Conservation (phyloP, 2,797 vertebrate species). For the Alfaro cultratus region DNA sequence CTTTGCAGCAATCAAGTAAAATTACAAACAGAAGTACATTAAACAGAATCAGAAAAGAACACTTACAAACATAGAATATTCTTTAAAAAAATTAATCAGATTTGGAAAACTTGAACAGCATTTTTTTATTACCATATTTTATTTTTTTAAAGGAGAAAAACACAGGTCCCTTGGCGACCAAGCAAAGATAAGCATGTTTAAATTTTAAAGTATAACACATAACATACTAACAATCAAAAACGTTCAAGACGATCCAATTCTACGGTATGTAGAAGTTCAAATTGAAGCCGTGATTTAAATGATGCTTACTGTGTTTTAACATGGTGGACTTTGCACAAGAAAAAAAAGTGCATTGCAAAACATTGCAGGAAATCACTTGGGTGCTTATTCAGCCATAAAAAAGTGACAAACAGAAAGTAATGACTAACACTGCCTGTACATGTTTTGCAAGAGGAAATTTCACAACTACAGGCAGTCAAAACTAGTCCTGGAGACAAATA, state of each 20-base stretch:
- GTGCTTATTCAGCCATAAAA: not conserved
- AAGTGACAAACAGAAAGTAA: not conserved
- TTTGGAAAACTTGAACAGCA: not conserved
- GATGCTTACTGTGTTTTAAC: not conserved
- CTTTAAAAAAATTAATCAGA: not conserved
- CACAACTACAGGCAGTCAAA: not conserved
- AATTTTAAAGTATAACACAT: not conserved
- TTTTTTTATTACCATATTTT: not conserved
- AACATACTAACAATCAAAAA: not conserved
- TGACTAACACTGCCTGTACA: not conserved
- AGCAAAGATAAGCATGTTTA: not conserved
- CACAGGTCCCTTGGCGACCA: not conserved
- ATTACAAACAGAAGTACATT: no score
- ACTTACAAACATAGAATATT: no score
- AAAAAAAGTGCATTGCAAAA: not conserved
- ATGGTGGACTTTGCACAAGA: not conserved
- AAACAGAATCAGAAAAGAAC: no score
- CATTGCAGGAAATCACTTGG: not conserved
- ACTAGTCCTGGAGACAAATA: not conserved
- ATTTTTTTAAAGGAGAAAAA: not conserved
- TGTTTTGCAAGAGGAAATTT: constrained; percentile 4
- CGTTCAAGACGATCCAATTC: not conserved
- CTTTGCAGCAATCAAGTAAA: no score
- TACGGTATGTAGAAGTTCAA: not conserved
- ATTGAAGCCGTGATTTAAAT: not conserved